Evolutionary conservation across 2,888 invertebrate genomes (phyloP), one percentile per base, ranked within the genome.

Genomic region (Acanthosoma haemorrhoidale): DNA sequence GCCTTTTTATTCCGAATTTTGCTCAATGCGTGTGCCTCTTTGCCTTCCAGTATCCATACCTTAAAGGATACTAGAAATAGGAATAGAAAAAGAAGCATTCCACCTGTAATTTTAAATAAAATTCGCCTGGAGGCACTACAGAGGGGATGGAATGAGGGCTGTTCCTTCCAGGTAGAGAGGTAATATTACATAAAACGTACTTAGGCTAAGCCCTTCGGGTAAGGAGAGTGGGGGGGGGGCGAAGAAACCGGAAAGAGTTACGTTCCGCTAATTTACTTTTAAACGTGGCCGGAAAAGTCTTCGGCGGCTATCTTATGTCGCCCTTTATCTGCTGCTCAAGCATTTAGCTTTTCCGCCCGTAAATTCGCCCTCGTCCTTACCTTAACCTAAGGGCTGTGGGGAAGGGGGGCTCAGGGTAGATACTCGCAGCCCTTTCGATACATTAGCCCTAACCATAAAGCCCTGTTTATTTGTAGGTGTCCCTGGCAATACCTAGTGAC

Each of bases 181-280:
- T 51, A 51, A 51, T 51, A 51, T 51, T 51, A 51, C n/a, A 51
- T 51, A n/a, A 51, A 51, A 51, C 51, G 51, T 51, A 51, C 29
- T 51, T 51, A 51, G 29, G 51, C 51, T 51, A 51, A 51, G 25
- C 25, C 51, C n/a, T n/a, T 21, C 25, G 15, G 5, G n/a, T 25
- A 25, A 25, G n/a, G 51, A 51, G n/a, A 51, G 51, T 13, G 29
- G 51, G n/a, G n/a, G n/a, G 51, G 51, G 15, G 5, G n/a, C 21
- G 51, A 25, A 25, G 51, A 51, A 25, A 51, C 25, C 6, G 29
- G 51, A 51, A 8, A n/a, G 51, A 21, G 51, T 51, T 51, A 51
- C 25, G 51, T 51, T 51, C 29, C 51, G 29, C 51, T 51, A 51
- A 51, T 51, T 51, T 51, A 51, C 51, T 51, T 51, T 51, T 51